Percentiles rank a stretch among this genome's conserved stretches.
These are phyloP conservation scores for Poecilia latipinna DNA, from an alignment of 2,113 vertebrate species.

Conservation along the genomic window DNA sequence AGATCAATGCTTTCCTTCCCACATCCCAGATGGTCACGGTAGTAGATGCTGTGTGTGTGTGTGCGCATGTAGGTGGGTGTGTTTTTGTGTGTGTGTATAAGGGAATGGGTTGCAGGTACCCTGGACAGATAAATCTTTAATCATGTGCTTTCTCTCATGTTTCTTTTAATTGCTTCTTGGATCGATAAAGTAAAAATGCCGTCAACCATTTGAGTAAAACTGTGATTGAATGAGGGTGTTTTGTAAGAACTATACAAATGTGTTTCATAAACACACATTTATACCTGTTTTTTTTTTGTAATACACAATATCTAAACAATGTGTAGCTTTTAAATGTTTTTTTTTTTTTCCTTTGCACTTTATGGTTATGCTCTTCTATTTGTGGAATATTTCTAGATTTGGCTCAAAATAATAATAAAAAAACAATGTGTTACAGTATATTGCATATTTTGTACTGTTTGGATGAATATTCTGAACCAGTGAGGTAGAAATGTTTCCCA, in stretches of 20 bases:
- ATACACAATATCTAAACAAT: too few species aligned
- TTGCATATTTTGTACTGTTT: background rate
- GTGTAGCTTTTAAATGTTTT: too few species aligned
- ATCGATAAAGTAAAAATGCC: conserved; percentile 50
- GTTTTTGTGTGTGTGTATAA: conserved; percentile 20
- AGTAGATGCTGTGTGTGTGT: conserved; percentile 25
- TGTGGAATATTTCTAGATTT: background rate
- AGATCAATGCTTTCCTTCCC: conserved; percentile 61
- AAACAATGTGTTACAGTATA: background rate
- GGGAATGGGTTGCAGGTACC: conserved; percentile 36
- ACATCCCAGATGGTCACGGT: conserved; percentile 45
- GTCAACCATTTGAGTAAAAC: conserved; percentile 15
- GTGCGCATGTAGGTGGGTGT: background rate
- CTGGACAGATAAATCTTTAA: conserved; percentile 72
- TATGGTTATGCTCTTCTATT: background rate
- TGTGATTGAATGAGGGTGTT: background rate
- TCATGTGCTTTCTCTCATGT: conserved; percentile 70
- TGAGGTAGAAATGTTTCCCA: background rate
- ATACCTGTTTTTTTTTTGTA: too few species aligned
- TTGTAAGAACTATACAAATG: background rate
- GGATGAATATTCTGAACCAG: background rate
- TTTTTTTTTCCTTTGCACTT: too few species aligned
- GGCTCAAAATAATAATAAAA: background rate
- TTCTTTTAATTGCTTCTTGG: conserved; percentile 67
- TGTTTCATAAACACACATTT: background rate